These are phyloP conservation scores for Daktulosphaira vitifoliae DNA, from an alignment of 1,140 invertebrate species.

Conservation along the genomic window DNA sequence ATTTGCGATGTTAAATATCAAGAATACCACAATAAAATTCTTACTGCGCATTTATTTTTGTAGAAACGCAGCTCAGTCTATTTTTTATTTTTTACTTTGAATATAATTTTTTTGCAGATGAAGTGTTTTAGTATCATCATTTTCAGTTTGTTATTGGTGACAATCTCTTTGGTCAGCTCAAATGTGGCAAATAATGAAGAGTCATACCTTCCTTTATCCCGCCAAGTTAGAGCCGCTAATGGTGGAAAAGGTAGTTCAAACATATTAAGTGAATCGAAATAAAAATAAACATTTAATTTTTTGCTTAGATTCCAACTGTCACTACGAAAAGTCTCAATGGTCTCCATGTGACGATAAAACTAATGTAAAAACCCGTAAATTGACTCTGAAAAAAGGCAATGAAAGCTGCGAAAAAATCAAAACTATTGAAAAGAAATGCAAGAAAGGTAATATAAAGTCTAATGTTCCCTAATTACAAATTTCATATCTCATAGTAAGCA, in stretches of 20 bases:
- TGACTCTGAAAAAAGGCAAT: constrained; percentile 70
- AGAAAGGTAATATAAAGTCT: constrained; percentile 81
- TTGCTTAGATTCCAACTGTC: constrained; percentile 51
- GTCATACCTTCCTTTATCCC: not conserved
- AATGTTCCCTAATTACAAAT: too few relatives aligned
- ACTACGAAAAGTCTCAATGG: constrained; percentile 75
- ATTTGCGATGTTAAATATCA: too few relatives aligned
- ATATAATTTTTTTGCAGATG: constrained; percentile 16
- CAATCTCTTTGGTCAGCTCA: constrained; percentile 16
- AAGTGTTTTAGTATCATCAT: constrained; percentile 23
- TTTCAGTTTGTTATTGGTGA: not conserved
- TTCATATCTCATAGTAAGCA: too few relatives aligned
- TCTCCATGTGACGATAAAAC: constrained; percentile 73
- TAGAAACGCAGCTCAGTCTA: too few relatives aligned
- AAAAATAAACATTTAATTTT: constrained; percentile 26
- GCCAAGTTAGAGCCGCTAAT: constrained; percentile 4
- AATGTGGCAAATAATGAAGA: not conserved
- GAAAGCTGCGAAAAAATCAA: constrained; percentile 67
- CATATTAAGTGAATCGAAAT: not conserved
- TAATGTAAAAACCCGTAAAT: constrained; percentile 65
- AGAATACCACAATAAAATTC: too few relatives aligned
- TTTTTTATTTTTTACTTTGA: too few relatives aligned
- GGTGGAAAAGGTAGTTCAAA: constrained; percentile 4
- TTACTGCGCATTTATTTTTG: too few relatives aligned
- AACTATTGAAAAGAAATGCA: constrained; percentile 83